Evolutionary conservation across 2,113 vertebrate species (phyloP), one percentile per base, ranked within the genome.

Genomic region (Austrofundulus limnaeus): DNA sequence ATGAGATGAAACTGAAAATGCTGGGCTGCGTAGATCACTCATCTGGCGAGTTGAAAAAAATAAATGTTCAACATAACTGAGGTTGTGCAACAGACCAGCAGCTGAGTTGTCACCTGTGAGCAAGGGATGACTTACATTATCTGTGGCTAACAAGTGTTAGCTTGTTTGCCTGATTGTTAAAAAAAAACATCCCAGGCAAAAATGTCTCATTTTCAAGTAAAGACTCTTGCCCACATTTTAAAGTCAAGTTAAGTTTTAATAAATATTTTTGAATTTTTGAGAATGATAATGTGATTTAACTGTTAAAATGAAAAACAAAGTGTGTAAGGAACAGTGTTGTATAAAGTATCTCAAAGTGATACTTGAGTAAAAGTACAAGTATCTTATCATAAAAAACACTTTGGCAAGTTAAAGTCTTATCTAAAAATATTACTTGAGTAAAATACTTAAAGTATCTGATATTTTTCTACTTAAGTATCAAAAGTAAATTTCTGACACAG

Each of bases 81-180:
- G 1, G 58, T 61, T 65, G 0, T 61, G 0, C 47, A 75, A 69
- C 34, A 25, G 38, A 49, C 21, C 62, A 51, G 45, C 54, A 63
- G 61, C 68, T 72, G 49, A 17, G 48, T 24, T 31, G 54, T 43
- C 24, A 61, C 49, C 38, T 57, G 45, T 66, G 71, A 21, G 57
- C 49, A 23, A 9, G 1, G 1, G 16, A 48, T 52, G 41, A 54
- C 42, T 15, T 34, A 14, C 55, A 47, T 46, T 60, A 42, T 68
- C 58, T 37, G 41, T 2, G 20, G 38, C 23, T 65, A 59, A 72
- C 39, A 23, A 38, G 60, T 9, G 46, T 34, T 25, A 15, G 24
- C 60, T 51, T 0, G 10, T 56, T 20, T 59, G 45, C 21, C 21
- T 15, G 19, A 11, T 20, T 12, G 46, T 19, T 47, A 13, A 12